Conservation (phyloP, 1,140 invertebrate species). For the Aphelenchoides fujianensis region DNA sequence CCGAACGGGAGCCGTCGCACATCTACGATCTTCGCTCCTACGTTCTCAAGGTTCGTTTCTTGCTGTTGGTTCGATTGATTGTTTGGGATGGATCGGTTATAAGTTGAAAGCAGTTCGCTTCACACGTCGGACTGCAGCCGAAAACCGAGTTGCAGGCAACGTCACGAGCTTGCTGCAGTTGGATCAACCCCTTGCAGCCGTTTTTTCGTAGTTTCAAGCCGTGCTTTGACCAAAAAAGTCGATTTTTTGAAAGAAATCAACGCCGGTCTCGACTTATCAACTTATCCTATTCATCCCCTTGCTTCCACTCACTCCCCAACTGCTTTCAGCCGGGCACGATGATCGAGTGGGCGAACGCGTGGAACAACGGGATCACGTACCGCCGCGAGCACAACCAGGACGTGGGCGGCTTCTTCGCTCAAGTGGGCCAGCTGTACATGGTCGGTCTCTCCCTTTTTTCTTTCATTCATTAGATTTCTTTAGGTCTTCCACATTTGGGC, state of each 20-base stretch:
- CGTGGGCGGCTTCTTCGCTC: conserved; percentile 60
- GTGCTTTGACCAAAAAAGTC: too few species aligned
- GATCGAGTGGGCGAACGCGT: conserved; percentile 62
- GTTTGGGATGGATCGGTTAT: too few species aligned
- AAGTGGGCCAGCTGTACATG: conserved; percentile 59
- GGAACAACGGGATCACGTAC: conserved; percentile 61
- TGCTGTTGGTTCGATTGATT: too few species aligned
- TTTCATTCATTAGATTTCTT: conserved; percentile 17
- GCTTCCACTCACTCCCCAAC: too few species aligned
- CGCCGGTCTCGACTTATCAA: too few species aligned
- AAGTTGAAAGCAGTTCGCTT: too few species aligned
- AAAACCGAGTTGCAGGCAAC: too few species aligned
- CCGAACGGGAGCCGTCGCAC: conserved; percentile 46
- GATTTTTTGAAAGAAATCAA: too few species aligned
- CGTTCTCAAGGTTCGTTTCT: conserved; percentile 59
- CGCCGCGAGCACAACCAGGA: conserved; percentile 60
- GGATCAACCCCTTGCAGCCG: too few species aligned
- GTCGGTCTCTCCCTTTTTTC: not conserved
- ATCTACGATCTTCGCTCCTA: conserved; percentile 59
- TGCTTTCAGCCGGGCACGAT: conserved; percentile 58
- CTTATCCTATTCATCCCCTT: conserved; percentile 21
- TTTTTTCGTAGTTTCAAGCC: too few species aligned
- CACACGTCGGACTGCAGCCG: too few species aligned
- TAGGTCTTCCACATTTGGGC: conserved; percentile 62
- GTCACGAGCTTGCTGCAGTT: too few species aligned